Percentiles rank a stretch among this genome's conserved stretches.
Conservation (phyloP, 2,888 invertebrate genomes). For the Salticus scenicus region DNA sequence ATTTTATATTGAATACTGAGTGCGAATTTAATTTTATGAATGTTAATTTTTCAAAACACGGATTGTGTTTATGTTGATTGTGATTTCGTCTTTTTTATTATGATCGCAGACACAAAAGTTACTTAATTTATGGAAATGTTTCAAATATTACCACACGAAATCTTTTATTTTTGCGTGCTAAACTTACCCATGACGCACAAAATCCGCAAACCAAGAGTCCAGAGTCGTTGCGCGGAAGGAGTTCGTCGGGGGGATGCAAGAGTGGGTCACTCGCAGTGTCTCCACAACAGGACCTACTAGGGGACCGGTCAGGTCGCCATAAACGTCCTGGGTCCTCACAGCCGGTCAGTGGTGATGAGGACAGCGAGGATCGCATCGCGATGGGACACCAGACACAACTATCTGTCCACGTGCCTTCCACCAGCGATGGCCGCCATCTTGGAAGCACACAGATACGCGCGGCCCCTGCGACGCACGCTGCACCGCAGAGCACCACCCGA, state of each 20-base stretch:
- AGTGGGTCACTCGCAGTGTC: not conserved
- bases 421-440: constrained; percentile 52
- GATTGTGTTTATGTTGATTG: too few relatives aligned
- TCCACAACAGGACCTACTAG: constrained; percentile 43
- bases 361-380: constrained; percentile 41
- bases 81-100: too few relatives aligned
- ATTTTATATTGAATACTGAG: too few relatives aligned
- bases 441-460: not conserved
- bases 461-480: constrained; percentile 7
- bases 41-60: too few relatives aligned
- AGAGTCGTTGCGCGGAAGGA: not conserved
- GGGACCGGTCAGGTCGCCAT: constrained; percentile 27
- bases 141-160: too few relatives aligned
- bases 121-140: too few relatives aligned
- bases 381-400: not conserved
- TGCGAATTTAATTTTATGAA: too few relatives aligned
- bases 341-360: constrained; percentile 29
- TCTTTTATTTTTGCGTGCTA: too few relatives aligned
- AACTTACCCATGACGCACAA: constrained; percentile 44
- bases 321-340: not conserved
- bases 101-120: too few relatives aligned
- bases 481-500: constrained; percentile 16
- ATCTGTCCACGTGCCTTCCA: not conserved
- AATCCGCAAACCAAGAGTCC: constrained; percentile 29
- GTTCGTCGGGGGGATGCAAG: constrained; percentile 8